Evolutionary conservation across 2,797 vertebrate genomes (phyloP), one percentile per base, ranked within the genome.

Genomic region (Pipistrellus pygmaeus): DNA sequence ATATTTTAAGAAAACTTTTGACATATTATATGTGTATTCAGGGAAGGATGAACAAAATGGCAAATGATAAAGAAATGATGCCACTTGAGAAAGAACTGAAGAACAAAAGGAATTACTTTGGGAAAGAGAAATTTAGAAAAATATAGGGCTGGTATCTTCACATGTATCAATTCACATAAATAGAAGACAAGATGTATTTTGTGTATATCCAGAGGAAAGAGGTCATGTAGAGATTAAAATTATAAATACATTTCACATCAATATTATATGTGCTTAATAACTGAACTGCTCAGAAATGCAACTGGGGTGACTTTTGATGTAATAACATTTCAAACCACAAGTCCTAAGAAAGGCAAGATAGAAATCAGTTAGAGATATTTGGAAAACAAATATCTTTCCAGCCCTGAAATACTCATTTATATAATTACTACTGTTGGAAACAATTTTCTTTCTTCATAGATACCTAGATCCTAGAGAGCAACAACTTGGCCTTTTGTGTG

Each of bases 351-450:
- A 41, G 21, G 25, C 18, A 35, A 30, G 46, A 62, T 13, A 86
- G 30, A 32, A 93, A 68, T 86, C 23, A 15, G 12, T 83, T 32
- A 2, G 38, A 38, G 6, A 44, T 64, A 90, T 71, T 94, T 94
- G 48, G 32, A 92, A 68, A 57, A 78, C 13, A 85, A 88, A 93
- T 84, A 85, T 46, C 14, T 38, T 53, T 85, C 12, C 38, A 93
- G 11, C 25, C 32, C 5, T 83, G 55, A 78, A 76, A 77, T 86
- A n/a, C 25, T 75, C 27, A 60, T 78, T 35, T 84, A 90, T 80
- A 62, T 76, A 72, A 93, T 66, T 82, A 81, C 57, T 94, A 80
- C 38, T 90, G n/a, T 81, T 66, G 51, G 44, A 90, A 80, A 23
- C 25, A 71, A 88, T 88, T 85, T 82, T 90, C 35, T 76, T 27